Conservation (phyloP, 2,888 invertebrate genomes). For the Apomyelois bistriatella region DNA sequence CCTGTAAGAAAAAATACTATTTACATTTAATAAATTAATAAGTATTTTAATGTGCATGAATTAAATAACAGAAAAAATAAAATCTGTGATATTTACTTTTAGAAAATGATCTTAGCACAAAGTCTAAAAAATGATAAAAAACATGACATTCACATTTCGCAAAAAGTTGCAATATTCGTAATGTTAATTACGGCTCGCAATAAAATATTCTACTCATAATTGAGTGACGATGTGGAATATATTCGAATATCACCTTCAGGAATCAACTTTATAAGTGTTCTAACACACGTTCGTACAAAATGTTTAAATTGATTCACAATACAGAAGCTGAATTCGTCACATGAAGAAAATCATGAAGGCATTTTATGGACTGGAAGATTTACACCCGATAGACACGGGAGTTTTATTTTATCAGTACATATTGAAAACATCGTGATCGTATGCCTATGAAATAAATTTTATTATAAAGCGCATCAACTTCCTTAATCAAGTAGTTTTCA, state of each 20-base stretch:
- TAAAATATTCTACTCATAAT: too few species aligned
- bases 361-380: neutral
- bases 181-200: too few species aligned
- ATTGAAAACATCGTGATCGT: neutral
- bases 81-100: too few species aligned
- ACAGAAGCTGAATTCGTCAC: constrained; percentile 20
- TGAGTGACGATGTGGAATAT: too few species aligned
- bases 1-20: constrained; percentile 52
- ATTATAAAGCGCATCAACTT: too few species aligned
- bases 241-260: too few species aligned
- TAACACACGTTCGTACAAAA: constrained; percentile 36
- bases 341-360: neutral
- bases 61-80: neutral
- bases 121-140: too few species aligned
- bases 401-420: neutral
- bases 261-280: constrained; percentile 45
- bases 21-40: constrained; percentile 13
- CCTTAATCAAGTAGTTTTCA: too few species aligned
- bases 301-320: constrained; percentile 36
- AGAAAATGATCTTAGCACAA: too few species aligned
- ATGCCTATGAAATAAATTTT: too few species aligned
- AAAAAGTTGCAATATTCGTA: too few species aligned
- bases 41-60: neutral
- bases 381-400: neutral
- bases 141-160: too few species aligned